These are phyloP conservation scores for Araneus ventricosus DNA, from an alignment of 1,140 invertebrate genomes.

Conservation along the genomic window DNA sequence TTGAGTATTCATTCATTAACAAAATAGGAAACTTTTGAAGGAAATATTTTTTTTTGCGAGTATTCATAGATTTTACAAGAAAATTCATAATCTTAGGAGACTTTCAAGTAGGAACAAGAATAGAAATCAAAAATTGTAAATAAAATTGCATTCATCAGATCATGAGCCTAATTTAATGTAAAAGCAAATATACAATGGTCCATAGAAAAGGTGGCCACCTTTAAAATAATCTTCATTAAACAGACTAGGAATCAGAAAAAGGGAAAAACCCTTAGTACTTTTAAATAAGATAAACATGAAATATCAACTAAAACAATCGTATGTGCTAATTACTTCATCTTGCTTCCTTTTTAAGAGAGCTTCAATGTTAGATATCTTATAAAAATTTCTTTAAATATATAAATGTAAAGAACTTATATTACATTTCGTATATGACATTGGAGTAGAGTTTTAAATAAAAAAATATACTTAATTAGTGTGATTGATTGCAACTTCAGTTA, in stretches of 20 bases:
- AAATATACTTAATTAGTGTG: conserved; percentile 59
- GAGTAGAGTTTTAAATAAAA: conserved; percentile 61
- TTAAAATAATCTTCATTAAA: conserved; percentile 22
- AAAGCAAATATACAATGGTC: conserved; percentile 43
- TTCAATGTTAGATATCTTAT: conserved; percentile 33
- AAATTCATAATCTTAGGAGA: conserved; percentile 40
- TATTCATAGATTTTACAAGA: conserved; percentile 55
- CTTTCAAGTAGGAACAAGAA: conserved; percentile 64
- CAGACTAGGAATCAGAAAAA: conserved; percentile 58
- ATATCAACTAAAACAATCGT: conserved; percentile 12
- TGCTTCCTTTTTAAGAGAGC: background rate
- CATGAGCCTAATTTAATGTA: conserved; percentile 22
- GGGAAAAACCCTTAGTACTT: conserved; percentile 26
- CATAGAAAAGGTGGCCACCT: conserved; percentile 67
- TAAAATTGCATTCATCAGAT: conserved; percentile 30
- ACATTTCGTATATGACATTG: conserved; percentile 40
- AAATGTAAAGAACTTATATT: conserved; percentile 56
- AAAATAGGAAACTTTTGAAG: conserved; percentile 75
- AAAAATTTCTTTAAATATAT: conserved; percentile 46
- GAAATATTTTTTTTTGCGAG: conserved; percentile 54
- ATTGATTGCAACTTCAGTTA: conserved; percentile 59
- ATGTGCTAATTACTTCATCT: conserved; percentile 23
- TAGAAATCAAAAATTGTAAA: conserved; percentile 45
- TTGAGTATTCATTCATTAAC: conserved; percentile 55
- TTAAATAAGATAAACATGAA: conserved; percentile 49